These are phyloP conservation scores for Drosophila lowei DNA, from an alignment of 1,140 invertebrate species.

Conservation along the genomic window DNA sequence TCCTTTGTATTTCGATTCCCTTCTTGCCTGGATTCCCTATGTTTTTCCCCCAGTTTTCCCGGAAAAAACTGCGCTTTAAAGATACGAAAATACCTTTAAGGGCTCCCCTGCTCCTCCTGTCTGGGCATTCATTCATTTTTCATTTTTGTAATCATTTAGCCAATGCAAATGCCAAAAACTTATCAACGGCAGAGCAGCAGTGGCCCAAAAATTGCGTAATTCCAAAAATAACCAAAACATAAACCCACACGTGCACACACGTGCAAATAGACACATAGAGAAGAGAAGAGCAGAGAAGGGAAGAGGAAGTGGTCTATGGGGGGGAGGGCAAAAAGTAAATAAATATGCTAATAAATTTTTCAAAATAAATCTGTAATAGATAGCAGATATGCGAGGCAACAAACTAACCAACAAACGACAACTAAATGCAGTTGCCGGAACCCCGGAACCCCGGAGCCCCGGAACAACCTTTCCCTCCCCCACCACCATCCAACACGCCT, in stretches of 20 bases:
- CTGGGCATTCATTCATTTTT: no score
- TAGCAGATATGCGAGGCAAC: constrained; percentile 72
- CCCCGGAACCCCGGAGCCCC: background rate
- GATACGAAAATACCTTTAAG: no score
- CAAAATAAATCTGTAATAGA: constrained; percentile 80
- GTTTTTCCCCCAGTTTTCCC: no score
- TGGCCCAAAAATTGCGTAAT: constrained; percentile 65
- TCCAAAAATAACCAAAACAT: constrained; percentile 73
- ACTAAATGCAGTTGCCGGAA: constrained; percentile 48
- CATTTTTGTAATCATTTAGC: constrained; percentile 33
- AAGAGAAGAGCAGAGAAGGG: background rate
- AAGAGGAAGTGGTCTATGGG: no score
- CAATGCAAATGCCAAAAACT: constrained; percentile 45
- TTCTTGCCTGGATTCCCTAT: no score
- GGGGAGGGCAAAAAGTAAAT: constrained; percentile 60
- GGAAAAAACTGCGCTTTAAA: no score
- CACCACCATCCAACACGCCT: no score
- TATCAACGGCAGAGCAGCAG: constrained; percentile 42
- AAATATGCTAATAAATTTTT: constrained; percentile 81
- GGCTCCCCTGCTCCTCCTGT: no score
- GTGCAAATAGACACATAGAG: background rate
- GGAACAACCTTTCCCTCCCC: background rate
- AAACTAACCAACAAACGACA: constrained; percentile 63
- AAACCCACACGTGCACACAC: constrained; percentile 29
- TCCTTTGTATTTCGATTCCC: no score